Base-by-base conservation (phyloP, 2,888 invertebrate genomes). In the Antheraea yamamai region DNA sequence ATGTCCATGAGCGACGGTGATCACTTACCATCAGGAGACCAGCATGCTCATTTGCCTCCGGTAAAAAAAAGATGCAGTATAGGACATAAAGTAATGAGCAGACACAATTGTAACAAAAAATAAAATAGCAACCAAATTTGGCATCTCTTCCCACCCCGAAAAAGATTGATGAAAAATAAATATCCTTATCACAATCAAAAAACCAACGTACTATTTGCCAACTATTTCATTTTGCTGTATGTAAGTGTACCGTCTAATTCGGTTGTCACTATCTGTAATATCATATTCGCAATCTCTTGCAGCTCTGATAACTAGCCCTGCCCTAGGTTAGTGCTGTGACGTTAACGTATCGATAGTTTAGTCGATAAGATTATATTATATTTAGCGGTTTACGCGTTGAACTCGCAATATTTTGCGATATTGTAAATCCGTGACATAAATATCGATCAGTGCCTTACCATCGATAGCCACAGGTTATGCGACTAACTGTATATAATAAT, bases 271-370 rank as follows among this genome's bases (percentile, higher is more conserved):
- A 94, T 94, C 94, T 78, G 77, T 81, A 87, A 88, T 89, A 88
- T 89, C 85, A 88, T 85, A 89, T 90, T 90, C 88, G 87, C 92
- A 91, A 93, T 93, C 92, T 92, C 87, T 81, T 90, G 89, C 88
- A 91, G 80, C 85, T 83, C 75, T 82, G 92, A 92, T 94, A 94
- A 90, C 85, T 88, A 87, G 89, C 90, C 91, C 89, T 89, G 90
- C 90, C 91, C 91, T 91, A 91, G 89, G 86, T 85, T 89, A 91
- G 91, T 81, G 91, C 82, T 85, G 92, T 78, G 87, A 30, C 14
- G 10, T 35, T 52, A 39, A 20, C 30, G 12, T 77, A 78, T 84
- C 83, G 79, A 82, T 81, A 30, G 61, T 68, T 55, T 75, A 39
- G 20, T 66, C 64, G 64, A 66, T 30, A 66, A 66, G 26, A 30